These are phyloP conservation scores for Acanthiza pusilla DNA, from an alignment of 2,797 vertebrate species.

Conservation along the genomic window DNA sequence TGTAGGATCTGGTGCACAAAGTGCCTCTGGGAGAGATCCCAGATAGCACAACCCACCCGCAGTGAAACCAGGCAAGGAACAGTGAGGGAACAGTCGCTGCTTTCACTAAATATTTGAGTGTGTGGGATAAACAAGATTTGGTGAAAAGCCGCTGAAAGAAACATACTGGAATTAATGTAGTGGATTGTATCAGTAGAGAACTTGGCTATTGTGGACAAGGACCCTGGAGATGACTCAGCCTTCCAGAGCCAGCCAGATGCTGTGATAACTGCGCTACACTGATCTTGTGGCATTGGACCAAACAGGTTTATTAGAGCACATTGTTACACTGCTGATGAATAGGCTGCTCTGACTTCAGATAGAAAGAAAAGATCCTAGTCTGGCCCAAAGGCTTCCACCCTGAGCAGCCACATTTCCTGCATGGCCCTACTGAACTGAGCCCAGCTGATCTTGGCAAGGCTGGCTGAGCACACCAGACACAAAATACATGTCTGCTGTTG, in stretches of 20 bases:
- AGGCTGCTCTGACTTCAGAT: background rate
- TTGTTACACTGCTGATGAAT: background rate
- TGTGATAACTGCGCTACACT: background rate
- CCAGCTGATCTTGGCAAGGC: background rate
- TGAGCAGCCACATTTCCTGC: background rate
- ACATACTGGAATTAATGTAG: background rate
- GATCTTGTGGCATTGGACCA: background rate
- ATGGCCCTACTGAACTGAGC: background rate
- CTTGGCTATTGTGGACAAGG: background rate
- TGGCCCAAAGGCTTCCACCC: background rate
- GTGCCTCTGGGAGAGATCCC: background rate
- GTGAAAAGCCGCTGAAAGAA: background rate
- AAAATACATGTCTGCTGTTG: background rate
- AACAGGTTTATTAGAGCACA: background rate
- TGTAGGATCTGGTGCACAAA: background rate
- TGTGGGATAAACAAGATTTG: background rate
- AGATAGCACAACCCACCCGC: background rate
- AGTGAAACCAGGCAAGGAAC: background rate
- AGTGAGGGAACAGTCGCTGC: background rate
- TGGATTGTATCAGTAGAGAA: background rate
- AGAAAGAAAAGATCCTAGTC: background rate
- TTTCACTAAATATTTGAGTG: slow-evolving; percentile 1
- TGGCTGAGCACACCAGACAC: background rate
- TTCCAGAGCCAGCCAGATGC: background rate
- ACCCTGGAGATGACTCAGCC: background rate